Percentiles rank a stretch among this genome's conserved stretches.
phyloP scores from a whole-genome alignment of 2,797 vertebrate species.

The Coendou prehensilis region DNA sequence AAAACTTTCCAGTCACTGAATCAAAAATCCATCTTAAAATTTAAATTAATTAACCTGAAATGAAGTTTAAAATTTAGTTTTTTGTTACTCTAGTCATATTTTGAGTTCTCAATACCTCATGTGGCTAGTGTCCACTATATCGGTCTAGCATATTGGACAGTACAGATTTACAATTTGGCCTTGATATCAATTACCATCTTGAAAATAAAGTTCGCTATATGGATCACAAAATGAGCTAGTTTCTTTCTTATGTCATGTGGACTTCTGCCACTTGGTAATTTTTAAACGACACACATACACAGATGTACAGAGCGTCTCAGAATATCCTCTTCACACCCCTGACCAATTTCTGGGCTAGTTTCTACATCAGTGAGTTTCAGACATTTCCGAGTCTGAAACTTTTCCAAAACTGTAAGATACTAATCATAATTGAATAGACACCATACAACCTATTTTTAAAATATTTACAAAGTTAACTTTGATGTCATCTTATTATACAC shows the following conservation, averaged over 20 bases:
- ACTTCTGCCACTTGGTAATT: constrained; percentile 22
- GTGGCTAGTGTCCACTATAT: neutral
- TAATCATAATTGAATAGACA: neutral
- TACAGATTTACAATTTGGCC: neutral
- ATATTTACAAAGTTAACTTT: constrained; percentile 5
- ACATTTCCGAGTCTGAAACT: neutral
- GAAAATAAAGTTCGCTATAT: neutral
- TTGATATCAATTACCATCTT: neutral
- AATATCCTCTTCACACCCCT: neutral
- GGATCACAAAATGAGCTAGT: neutral
- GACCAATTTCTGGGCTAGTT: constrained; percentile 12
- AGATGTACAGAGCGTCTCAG: neutral
- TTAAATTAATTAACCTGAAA: constrained; percentile 40
- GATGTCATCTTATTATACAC: neutral
- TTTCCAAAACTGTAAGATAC: neutral
- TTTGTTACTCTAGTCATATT: neutral
- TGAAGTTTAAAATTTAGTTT: constrained; percentile 9
- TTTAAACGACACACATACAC: neutral
- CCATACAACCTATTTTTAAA: neutral
- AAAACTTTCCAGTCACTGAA: constrained; percentile 58
- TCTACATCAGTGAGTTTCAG: constrained; percentile 9
- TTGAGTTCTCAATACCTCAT: neutral
- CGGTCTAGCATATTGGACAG: neutral
- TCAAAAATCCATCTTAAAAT: constrained; percentile 57
- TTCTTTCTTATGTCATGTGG: neutral